Conservation (phyloP, 2,888 invertebrate genomes). For the Hydriomena furcata region DNA sequence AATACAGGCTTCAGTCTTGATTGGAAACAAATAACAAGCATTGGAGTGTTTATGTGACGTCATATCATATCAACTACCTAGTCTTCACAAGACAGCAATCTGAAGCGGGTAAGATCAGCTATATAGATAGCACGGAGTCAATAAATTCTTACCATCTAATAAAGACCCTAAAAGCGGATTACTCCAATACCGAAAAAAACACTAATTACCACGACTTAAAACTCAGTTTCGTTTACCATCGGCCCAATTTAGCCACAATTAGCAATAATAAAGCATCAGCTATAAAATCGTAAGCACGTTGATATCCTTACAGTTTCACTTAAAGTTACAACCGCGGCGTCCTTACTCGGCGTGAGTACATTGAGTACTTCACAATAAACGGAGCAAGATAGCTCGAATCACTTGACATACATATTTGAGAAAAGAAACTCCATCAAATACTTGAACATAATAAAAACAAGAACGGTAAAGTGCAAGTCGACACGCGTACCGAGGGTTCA, state of each 20-base stretch:
- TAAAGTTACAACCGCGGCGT: slow-evolving; percentile 61
- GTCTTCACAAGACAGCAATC: neutral
- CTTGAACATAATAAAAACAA: slow-evolving; percentile 29
- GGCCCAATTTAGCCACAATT: slow-evolving; percentile 55
- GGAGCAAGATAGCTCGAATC: slow-evolving; percentile 59
- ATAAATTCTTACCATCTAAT: slow-evolving; percentile 19
- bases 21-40: no score
- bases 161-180: slow-evolving; percentile 14
- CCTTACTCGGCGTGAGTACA: slow-evolving; percentile 55
- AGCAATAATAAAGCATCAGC: slow-evolving; percentile 50
- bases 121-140: slow-evolving; percentile 1
- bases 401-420: slow-evolving; percentile 71
- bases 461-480: neutral
- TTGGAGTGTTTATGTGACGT: no score
- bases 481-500: no score
- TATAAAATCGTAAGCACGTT: slow-evolving; percentile 52
- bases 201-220: slow-evolving; percentile 36
- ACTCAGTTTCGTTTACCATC: slow-evolving; percentile 41
- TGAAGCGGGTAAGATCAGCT: neutral
- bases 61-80: no score
- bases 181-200: slow-evolving; percentile 15
- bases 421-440: slow-evolving; percentile 43
- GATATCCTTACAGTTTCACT: slow-evolving; percentile 64
- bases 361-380: slow-evolving; percentile 73
- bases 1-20: no score